Percentiles rank a stretch among this genome's conserved stretches.
phyloP scores from a whole-genome alignment of 2,797 vertebrate genomes.

The Poecilia wingei region DNA sequence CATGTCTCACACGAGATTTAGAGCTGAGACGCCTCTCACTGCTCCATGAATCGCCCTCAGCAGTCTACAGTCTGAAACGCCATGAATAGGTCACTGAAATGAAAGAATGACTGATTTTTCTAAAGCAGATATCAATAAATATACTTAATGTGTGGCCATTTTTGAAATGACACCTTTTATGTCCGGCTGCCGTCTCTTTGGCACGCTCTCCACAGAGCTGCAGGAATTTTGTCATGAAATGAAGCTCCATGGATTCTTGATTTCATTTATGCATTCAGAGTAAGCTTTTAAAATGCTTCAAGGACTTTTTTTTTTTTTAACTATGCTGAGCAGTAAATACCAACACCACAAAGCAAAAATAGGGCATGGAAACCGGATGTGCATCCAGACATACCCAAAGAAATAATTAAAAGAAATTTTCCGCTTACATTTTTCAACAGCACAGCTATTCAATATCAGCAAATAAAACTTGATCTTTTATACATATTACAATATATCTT shows the following conservation, averaged over 20 bases:
- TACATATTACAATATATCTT: not conserved
- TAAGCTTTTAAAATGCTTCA: slow-evolving; percentile 12
- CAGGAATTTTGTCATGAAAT: slow-evolving; percentile 8
- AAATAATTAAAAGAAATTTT: slow-evolving; percentile 1
- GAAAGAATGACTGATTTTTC: slow-evolving; percentile 24
- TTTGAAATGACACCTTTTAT: slow-evolving; percentile 2
- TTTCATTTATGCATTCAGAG: slow-evolving; percentile 28
- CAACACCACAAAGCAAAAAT: slow-evolving; percentile 41
- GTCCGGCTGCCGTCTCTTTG: slow-evolving; percentile 5
- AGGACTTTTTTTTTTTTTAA: slow-evolving; percentile 2
- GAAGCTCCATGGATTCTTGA: slow-evolving; percentile 3
- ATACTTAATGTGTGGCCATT: not conserved
- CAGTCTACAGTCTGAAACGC: slow-evolving; percentile 8
- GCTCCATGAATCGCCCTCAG: slow-evolving; percentile 27
- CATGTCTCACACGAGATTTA: slow-evolving; percentile 15
- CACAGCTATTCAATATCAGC: not conserved
- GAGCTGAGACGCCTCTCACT: slow-evolving; percentile 13
- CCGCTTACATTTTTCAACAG: not conserved
- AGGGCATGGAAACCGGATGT: slow-evolving; percentile 36
- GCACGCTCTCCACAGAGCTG: slow-evolving; percentile 3
- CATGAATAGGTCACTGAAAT: slow-evolving; percentile 21
- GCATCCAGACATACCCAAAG: not conserved
- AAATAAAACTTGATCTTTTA: not conserved
- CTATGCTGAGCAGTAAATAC: slow-evolving; percentile 24
- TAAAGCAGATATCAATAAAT: slow-evolving; percentile 14